Evolutionary conservation across 2,888 invertebrate species (phyloP), one percentile per base, ranked within the genome.

Genomic region (Diplazon laetatorius): DNA sequence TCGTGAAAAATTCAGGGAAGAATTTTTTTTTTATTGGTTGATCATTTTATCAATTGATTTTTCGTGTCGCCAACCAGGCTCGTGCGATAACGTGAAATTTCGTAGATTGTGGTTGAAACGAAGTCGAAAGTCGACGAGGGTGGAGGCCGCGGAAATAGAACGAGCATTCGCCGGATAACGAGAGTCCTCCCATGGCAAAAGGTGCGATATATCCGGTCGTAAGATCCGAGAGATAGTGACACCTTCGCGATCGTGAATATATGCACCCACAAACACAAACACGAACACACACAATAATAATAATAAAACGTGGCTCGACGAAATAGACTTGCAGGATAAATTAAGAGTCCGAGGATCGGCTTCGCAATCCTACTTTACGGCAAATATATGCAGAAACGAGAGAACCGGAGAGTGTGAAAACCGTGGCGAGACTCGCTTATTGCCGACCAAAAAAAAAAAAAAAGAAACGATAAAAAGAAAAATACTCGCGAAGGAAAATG

Each of bases 181-280:
- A 39, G 62, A n/a, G 18, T 9, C 59, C 42, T 39, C 37, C 37
- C 8, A 50, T 48, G 30, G 65, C 76, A 81, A 85, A 85, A 86
- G 85, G 85, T 85, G 85, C 83, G 82, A 85, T 73, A 76, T 80
- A 82, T 83, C 81, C 84, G 80, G 82, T 82, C 79, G 78, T 57
- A 55, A 82, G 85, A 85, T 86, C 55, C 14, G 4, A 44, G 16
- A 80, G 85, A 84, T 84, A 83, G 68, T 72, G 59, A 60, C 74
- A 60, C 72, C n/a, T 60, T 12, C n/a, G 25, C 50, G 20, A 59
- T 35, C 18, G 8, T 71, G 46, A 60, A 66, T 79, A 75, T 76
- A 70, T 73, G 70, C 39, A 5, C 25, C 10, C 30, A 35, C 48
- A 30, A 57, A 46, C 65, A 59, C 50, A 55, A 10, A 16, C 6